A percentile compares a stretch with the other conserved stretches of the same genome.
Evolutionary conservation across 2,797 vertebrate genomes (phyloP).

Genomic region (Pogoniulus pusillus): DNA sequence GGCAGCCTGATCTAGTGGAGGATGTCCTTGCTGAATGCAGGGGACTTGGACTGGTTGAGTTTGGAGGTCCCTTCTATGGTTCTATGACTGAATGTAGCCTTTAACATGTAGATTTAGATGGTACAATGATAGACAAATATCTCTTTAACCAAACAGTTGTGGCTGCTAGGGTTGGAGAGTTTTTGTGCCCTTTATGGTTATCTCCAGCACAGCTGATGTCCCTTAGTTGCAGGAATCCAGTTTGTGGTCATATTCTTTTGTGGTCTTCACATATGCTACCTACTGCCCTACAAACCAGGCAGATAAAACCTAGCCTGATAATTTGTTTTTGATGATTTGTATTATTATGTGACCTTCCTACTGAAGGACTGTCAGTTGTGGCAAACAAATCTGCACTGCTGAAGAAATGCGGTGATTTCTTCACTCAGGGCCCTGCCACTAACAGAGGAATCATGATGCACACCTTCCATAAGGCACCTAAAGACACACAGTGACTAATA

Average conservation of each 20-base stretch:
- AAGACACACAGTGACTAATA: not conserved
- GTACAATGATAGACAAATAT: not conserved
- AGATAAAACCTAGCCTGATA: not conserved
- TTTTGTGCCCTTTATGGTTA: not conserved
- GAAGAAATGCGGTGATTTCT: not conserved
- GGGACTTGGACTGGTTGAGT: too few relatives aligned
- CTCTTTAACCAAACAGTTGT: not conserved
- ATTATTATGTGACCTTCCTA: not conserved
- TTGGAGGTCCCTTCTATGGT: too few relatives aligned
- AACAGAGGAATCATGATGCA: not conserved
- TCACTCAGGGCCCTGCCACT: not conserved
- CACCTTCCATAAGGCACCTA: not conserved
- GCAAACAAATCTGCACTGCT: fast-evolving
- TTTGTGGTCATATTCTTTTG: not conserved
- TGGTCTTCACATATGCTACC: not conserved
- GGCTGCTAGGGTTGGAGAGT: not conserved
- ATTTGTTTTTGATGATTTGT: not conserved
- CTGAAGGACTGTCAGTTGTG: not conserved
- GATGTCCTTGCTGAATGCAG: too few relatives aligned
- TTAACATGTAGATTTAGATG: not conserved
- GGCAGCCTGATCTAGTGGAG: too few relatives aligned
- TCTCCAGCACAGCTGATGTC: not conserved
- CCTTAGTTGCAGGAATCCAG: not conserved
- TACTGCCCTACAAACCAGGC: not conserved
- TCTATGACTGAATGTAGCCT: not conserved